Base-by-base conservation (phyloP, 2,113 vertebrate species). In the Onychostoma macrolepis region DNA sequence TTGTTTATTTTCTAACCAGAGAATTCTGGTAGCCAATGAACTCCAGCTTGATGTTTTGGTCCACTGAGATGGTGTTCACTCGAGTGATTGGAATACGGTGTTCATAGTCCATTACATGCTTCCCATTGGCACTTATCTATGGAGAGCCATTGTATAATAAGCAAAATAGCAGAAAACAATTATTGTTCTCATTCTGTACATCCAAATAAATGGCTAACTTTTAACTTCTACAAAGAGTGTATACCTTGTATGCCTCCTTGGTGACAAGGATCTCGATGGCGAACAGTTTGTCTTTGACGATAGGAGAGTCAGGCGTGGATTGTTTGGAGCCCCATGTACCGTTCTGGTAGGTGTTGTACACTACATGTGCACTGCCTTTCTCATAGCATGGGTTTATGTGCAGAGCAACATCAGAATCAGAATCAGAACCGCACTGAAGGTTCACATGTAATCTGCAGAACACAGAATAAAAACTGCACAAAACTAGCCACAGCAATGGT, bases 361-460 rank as follows among this genome's bases (percentile, higher is more conserved):
- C 92, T 69, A 95, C 86, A 1, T 80, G 88, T 0, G 84, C 89
- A 0, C 79, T 53, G 0, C 72, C n/a, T 1, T 13, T 4, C 19
- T 90, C 86, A 87, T 93, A 95, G 5, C 92, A 93, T 4, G 93
- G 92, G 28, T 94, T 95, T 89, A 96, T 95, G 87, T 95, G 95
- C 61, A 95, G 91, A 75, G 92, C 93, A 1, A 95, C 84, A 38
- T 95, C 91, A 6, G 88, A 26, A 6, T 28, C 19, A 17, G 10
- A 87, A 0, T 0, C 6, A 4, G 1, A 28, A 61, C 91, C 90
- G 0, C 67, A 90, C 67, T 94, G 91, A 4, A 96, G 83, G 87
- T 95, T 89, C 83, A 96, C 90, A 4, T 17, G 0, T 81, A 94
- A 93, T 79, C 94, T 90, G 76, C 38, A 75, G 10, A 75, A 75